These are phyloP conservation scores for Drosophila carrolli DNA, from an alignment of 1,140 invertebrate species.

Conservation along the genomic window DNA sequence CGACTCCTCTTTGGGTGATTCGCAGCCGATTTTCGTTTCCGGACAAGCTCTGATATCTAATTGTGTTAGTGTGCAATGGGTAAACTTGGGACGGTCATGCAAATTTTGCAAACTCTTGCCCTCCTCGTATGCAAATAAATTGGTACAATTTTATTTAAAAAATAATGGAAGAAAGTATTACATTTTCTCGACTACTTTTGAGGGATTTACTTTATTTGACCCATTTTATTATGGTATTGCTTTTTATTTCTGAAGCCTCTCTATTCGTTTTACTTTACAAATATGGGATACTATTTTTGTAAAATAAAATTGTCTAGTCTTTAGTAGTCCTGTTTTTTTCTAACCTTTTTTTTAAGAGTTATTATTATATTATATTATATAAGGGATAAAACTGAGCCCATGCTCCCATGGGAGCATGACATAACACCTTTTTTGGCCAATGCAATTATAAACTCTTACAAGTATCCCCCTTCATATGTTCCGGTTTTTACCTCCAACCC, in stretches of 20 bases:
- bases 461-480: slow-evolving; percentile 50
- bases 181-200: background rate
- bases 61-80: slow-evolving; percentile 71
- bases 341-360: too few species aligned
- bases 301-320: too few species aligned
- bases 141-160: slow-evolving; percentile 4
- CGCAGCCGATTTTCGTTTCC: slow-evolving; percentile 63
- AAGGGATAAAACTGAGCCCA: too few species aligned
- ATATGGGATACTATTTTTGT: too few species aligned
- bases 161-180: background rate
- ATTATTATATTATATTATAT: too few species aligned
- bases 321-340: too few species aligned
- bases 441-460: slow-evolving; percentile 34
- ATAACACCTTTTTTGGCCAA: slow-evolving; percentile 37
- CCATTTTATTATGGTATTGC: too few species aligned
- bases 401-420: slow-evolving; percentile 39
- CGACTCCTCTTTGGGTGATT: slow-evolving; percentile 5
- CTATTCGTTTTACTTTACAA: too few species aligned
- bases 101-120: slow-evolving; percentile 31
- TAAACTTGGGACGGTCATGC: slow-evolving; percentile 39
- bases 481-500: slow-evolving; percentile 26
- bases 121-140: slow-evolving; percentile 22
- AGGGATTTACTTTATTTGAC: background rate
- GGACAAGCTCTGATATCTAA: slow-evolving; percentile 69
- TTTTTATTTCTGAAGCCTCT: too few species aligned